A percentile compares a stretch with the other conserved stretches of the same genome.
These are phyloP conservation scores for Tetrapedia diversipes DNA, from an alignment of 2,888 invertebrate genomes.

Conservation along the genomic window DNA sequence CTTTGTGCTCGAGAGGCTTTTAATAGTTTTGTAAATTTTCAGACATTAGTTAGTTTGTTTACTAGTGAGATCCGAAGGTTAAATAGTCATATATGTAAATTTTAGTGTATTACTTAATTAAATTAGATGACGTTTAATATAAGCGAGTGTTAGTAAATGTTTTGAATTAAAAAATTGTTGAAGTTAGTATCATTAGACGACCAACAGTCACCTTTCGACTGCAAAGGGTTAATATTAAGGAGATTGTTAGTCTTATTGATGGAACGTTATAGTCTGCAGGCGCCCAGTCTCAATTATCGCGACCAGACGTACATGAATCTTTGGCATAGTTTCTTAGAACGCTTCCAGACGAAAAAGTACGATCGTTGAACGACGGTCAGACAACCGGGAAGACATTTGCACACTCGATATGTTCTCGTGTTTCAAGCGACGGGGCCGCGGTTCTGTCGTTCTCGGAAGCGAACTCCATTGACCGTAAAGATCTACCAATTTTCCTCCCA, in stretches of 20 bases:
- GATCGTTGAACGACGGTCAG: slow-evolving; percentile 18
- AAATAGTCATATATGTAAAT: too few species aligned
- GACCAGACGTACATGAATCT: slow-evolving; percentile 23
- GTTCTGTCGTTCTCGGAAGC: slow-evolving; percentile 45
- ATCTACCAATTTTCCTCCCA: slow-evolving; percentile 56
- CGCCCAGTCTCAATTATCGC: slow-evolving; percentile 1
- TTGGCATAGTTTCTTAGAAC: slow-evolving; percentile 25
- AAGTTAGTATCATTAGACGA: too few species aligned
- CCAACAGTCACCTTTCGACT: too few species aligned
- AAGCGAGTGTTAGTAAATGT: too few species aligned
- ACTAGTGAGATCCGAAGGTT: too few species aligned
- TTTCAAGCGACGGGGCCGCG: slow-evolving; percentile 28
- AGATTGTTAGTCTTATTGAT: not conserved
- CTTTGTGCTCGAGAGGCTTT: too few species aligned
- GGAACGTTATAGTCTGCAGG: not conserved
- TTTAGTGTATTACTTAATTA: too few species aligned
- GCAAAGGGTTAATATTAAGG: too few species aligned
- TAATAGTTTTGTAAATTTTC: too few species aligned
- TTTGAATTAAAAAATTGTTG: too few species aligned
- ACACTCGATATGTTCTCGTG: slow-evolving; percentile 50
- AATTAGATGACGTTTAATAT: too few species aligned
- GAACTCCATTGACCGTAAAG: slow-evolving; percentile 46
- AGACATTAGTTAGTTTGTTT: too few species aligned
- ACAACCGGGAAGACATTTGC: slow-evolving; percentile 40
- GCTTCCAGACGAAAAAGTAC: slow-evolving; percentile 39